Percentiles rank a stretch among this genome's conserved stretches.
phyloP scores from a whole-genome alignment of 1,140 invertebrate species.

The Pachypeltis micranthus region DNA sequence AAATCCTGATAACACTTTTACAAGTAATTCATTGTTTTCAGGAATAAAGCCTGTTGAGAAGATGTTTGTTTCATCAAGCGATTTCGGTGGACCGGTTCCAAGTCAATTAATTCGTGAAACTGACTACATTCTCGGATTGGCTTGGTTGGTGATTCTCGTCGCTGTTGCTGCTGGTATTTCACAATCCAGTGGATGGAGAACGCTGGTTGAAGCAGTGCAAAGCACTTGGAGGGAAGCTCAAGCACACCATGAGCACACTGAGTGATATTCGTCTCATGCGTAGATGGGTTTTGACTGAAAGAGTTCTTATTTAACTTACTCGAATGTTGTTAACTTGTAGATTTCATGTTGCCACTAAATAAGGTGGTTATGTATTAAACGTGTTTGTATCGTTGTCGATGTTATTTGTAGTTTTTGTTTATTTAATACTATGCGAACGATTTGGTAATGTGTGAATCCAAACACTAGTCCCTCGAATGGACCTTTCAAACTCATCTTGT shows the following conservation, averaged over 20 bases:
- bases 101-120: conserved; percentile 54
- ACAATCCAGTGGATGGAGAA: conserved; percentile 61
- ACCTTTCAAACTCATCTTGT: too few relatives aligned
- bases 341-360: too few relatives aligned
- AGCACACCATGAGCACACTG: conserved; percentile 64
- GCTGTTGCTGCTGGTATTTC: conserved; percentile 65
- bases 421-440: not conserved
- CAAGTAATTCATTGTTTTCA: conserved; percentile 24
- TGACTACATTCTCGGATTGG: conserved; percentile 71
- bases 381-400: not conserved
- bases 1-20: not conserved
- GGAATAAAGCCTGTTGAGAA: conserved; percentile 49
- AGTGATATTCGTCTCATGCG: conserved; percentile 32
- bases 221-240: conserved; percentile 85
- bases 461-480: too few relatives aligned
- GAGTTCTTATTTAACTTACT: not conserved
- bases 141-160: conserved; percentile 75
- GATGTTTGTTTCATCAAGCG: conserved; percentile 57
- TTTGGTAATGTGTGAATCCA: not conserved
- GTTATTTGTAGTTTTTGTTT: not conserved
- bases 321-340: not conserved
- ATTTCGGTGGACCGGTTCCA: conserved; percentile 67
- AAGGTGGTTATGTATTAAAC: not conserved
- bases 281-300: not conserved
- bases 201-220: conserved; percentile 69